A percentile compares a stretch with the other conserved stretches of the same genome.
phyloP scores from a whole-genome alignment of 2,797 vertebrate genomes.

The Yasuhikotakia modesta region DNA sequence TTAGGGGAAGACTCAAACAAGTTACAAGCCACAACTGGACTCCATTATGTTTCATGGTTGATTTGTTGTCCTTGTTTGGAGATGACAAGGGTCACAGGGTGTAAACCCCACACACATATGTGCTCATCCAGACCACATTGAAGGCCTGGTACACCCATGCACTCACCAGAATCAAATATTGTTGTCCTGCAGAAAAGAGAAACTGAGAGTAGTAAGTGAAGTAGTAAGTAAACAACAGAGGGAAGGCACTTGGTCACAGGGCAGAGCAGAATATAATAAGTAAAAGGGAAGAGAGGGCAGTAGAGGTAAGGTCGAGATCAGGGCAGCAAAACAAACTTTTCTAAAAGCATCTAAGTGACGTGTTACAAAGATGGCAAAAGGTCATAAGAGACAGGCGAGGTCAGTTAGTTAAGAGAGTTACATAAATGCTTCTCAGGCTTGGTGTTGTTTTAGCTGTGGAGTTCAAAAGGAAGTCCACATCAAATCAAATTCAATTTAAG shows the following conservation, averaged over 20 bases:
- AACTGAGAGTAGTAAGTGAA: too few species aligned
- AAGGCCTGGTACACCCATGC: slow-evolving; percentile 39
- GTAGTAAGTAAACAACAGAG: slow-evolving; percentile 53
- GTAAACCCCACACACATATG: slow-evolving; percentile 43
- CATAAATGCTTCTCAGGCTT: slow-evolving; percentile 46
- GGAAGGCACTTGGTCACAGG: slow-evolving; percentile 48
- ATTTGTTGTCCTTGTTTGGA: slow-evolving; percentile 58
- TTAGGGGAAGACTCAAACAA: slow-evolving; percentile 57
- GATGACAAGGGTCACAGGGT: slow-evolving; percentile 54
- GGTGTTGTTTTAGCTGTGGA: slow-evolving; percentile 35
- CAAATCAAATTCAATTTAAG: slow-evolving; percentile 14
- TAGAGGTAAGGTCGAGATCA: slow-evolving; percentile 54
- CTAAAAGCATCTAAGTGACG: slow-evolving; percentile 44
- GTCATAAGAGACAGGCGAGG: slow-evolving; percentile 34
- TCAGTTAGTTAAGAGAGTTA: slow-evolving; percentile 55
- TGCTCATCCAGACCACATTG: slow-evolving; percentile 53
- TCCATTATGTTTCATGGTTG: slow-evolving; percentile 57
- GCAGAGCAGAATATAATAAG: slow-evolving; percentile 15
- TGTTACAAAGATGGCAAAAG: slow-evolving; percentile 54
- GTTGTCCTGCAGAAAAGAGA: slow-evolving; percentile 53
- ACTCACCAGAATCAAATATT: slow-evolving; percentile 44
- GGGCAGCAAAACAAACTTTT: slow-evolving; percentile 59
- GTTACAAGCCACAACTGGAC: slow-evolving; percentile 61
- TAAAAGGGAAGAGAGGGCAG: slow-evolving; percentile 30
- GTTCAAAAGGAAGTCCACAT: slow-evolving; percentile 36